These are phyloP conservation scores for Onychostruthus taczanowskii DNA, from an alignment of 2,113 vertebrate genomes.

Conservation along the genomic window DNA sequence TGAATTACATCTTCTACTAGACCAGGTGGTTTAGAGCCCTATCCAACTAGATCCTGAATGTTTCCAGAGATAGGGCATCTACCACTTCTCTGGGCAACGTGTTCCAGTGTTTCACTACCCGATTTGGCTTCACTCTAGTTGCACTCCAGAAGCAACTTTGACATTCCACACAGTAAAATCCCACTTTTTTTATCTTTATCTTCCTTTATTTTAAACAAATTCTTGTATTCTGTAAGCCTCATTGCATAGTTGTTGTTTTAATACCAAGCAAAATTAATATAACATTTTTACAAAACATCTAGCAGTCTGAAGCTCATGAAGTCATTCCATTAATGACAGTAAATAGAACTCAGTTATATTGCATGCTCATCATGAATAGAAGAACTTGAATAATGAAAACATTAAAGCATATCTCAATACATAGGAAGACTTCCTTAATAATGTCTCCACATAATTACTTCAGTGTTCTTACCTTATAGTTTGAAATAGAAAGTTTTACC, in stretches of 20 bases:
- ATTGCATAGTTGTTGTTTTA: not conserved
- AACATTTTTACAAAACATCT: not conserved
- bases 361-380: not conserved
- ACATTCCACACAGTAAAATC: not conserved
- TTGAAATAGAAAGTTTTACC: not conserved
- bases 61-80: not conserved
- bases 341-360: not conserved
- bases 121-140: not conserved
- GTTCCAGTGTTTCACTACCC: not conserved
- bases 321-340: not conserved
- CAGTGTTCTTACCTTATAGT: not conserved
- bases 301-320: not conserved
- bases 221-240: not conserved
- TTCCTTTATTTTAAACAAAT: not conserved
- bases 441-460: not conserved
- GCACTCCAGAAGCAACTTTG: not conserved
- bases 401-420: not conserved
- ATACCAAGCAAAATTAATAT: not conserved
- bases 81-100: not conserved
- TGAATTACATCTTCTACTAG: not conserved
- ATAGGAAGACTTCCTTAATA: not conserved
- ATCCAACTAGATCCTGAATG: not conserved
- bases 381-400: not conserved
- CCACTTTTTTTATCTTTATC: not conserved
- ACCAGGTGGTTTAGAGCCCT: not conserved